Percentiles rank a stretch among this genome's conserved stretches.
Evolutionary conservation across 2,797 vertebrate genomes (phyloP).

Genomic region (Eidolon dupreanum): DNA sequence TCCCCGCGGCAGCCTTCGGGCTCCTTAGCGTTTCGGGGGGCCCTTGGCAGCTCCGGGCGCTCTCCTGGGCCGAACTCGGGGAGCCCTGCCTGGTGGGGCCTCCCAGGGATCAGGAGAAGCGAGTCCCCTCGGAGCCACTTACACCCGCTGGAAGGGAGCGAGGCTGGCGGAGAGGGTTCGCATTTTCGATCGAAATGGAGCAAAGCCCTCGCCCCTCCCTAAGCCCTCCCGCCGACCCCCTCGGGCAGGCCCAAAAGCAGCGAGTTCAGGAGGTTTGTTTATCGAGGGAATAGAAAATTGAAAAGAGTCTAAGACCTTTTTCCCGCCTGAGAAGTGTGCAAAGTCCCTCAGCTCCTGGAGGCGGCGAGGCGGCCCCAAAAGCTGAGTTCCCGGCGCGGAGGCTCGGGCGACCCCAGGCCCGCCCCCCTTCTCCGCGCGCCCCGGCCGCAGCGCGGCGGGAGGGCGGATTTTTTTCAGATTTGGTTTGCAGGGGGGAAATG

Average conservation of each 20-base stretch:
- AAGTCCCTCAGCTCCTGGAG: constrained; percentile 23
- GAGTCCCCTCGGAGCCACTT: not conserved
- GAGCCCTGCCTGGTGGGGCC: not conserved
- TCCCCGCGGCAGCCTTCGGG: not conserved
- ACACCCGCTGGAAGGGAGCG: not conserved
- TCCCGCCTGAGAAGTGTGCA: constrained; percentile 55
- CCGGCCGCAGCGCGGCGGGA: not conserved
- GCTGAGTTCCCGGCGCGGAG: not conserved
- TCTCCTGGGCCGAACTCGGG: not conserved
- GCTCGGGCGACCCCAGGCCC: not conserved
- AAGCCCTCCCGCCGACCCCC: not conserved
- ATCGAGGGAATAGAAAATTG: constrained; percentile 52
- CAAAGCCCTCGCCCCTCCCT: not conserved
- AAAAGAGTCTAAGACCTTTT: not conserved
- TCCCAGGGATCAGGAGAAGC: not conserved
- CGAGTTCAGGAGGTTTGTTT: constrained; percentile 49
- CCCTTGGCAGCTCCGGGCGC: not conserved
- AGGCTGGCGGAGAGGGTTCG: not conserved
- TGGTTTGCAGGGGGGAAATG: constrained; percentile 69
- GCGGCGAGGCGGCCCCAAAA: not conserved
- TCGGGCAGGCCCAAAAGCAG: constrained; percentile 24
- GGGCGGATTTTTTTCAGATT: constrained; percentile 45
- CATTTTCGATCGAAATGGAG: not conserved
- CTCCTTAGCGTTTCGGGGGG: not conserved
- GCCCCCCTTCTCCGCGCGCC: not conserved